Base-by-base conservation (phyloP, 2,797 vertebrate species). In the Limnodromus scolopaceus region DNA sequence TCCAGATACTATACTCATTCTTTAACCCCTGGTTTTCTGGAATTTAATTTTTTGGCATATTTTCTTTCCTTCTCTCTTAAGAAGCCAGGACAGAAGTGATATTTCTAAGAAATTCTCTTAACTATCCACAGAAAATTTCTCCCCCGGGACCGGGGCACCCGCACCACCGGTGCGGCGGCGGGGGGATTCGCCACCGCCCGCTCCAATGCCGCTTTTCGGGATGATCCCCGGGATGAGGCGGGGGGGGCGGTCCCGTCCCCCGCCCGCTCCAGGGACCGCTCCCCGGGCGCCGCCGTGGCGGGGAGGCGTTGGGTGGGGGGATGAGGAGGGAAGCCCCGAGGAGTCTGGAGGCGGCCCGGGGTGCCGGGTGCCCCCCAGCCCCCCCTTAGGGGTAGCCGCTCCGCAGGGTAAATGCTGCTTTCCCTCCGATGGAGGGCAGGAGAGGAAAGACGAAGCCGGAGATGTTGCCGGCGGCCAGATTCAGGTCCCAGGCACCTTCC, bases 391-490 rank as follows among this genome's bases (percentile, higher is more conserved):
- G n/a, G n/a, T 1, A 5, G 5, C 14, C 14, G 30, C 79, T 70
- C 41, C 6, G 34, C 45, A 49, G 85, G 64, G 70, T 41, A 53
- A 92, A 95, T 87, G 96, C 97, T 84, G 94, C 95, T 92, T 81
- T 43, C 94, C 96, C 98, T 98, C 98, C 98, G 97, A 97, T 96
- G 98, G 98, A 97, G 98, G 96, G 98, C 98, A 99, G 98, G 97
- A 98, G 98, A 98, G 98, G 97, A 98, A 98, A 98, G 98, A 98
- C 38, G 58, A 94, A 97, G 5, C 20, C 51, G 24, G 72, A 74
- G 30, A 49, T 11, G 39, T 7, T 13, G 71, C 64, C 58, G 70
- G 60, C 55, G 45, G 93, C 60, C 54, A 69, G 65, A 24, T n/a
- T 14, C 24, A 11, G 41, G 60, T 72, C 49, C 58, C 58, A 3